These are phyloP conservation scores for Ormia ochracea DNA, from an alignment of 2,888 invertebrate species.

Conservation along the genomic window DNA sequence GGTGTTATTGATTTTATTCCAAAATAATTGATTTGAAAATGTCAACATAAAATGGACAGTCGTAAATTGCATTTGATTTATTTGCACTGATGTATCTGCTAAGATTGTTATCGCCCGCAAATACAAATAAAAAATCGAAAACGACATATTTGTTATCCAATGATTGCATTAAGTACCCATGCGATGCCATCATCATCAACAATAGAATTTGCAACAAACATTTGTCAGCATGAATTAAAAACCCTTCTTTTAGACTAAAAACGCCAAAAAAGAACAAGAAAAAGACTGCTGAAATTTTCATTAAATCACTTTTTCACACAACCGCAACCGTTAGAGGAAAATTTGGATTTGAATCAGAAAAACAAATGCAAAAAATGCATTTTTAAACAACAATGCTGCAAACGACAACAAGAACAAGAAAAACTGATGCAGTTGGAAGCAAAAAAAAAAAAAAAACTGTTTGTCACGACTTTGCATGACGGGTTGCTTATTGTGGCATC, in stretches of 20 bases:
- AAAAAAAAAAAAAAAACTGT: not conserved
- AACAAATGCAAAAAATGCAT: not conserved
- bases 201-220: not conserved
- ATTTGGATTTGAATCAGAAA: not conserved
- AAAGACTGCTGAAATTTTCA: constrained; percentile 55
- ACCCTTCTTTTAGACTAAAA: constrained; percentile 12
- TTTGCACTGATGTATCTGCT: constrained; percentile 22
- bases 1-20: not conserved
- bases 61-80: constrained; percentile 41
- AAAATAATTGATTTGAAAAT: not conserved
- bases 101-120: constrained; percentile 23
- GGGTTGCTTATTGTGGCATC: constrained; percentile 30
- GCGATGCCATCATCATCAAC: constrained; percentile 47
- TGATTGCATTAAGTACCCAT: constrained; percentile 53
- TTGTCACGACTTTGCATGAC: constrained; percentile 61
- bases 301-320: constrained; percentile 58
- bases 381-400: constrained; percentile 5
- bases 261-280: not conserved
- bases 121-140: constrained; percentile 25
- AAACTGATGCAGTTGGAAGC: constrained; percentile 28
- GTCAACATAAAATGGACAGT: constrained; percentile 7
- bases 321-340: constrained; percentile 34
- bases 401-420: not conserved
- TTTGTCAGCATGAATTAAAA: constrained; percentile 30
- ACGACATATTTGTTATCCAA: constrained; percentile 52